A percentile compares a stretch with the other conserved stretches of the same genome.
Evolutionary conservation across 2,113 vertebrate genomes (phyloP).

Genomic region (Paratilapia polleni): DNA sequence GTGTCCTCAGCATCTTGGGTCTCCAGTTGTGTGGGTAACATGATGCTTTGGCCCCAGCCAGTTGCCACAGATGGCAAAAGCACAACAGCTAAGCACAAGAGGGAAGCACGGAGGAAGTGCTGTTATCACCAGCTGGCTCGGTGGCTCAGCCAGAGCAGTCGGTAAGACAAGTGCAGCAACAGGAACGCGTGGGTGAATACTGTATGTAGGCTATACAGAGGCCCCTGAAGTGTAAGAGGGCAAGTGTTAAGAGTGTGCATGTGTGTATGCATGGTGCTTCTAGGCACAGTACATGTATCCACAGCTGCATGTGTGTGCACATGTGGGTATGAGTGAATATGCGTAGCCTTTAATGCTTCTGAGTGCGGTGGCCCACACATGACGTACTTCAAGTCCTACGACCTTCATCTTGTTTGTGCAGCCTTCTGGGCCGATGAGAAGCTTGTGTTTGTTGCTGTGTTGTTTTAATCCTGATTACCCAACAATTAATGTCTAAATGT

Average conservation of each 20-base stretch:
- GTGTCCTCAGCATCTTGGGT: conserved; percentile 45
- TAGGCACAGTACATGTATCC: conserved; percentile 19
- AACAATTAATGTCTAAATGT: conserved; percentile 32
- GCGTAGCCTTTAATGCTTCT: conserved; percentile 41
- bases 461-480: conserved; percentile 50
- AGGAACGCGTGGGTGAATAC: conserved; percentile 71
- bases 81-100: conserved; percentile 57
- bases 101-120: conserved; percentile 73
- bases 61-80: conserved; percentile 72
- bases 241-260: conserved; percentile 25
- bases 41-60: conserved; percentile 52
- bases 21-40: conserved; percentile 70
- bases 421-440: conserved; percentile 51
- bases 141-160: conserved; percentile 54
- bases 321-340: not conserved
- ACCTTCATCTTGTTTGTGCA: conserved; percentile 60
- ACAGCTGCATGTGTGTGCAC: conserved; percentile 35
- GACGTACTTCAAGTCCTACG: conserved; percentile 40
- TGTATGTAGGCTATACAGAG: conserved; percentile 45
- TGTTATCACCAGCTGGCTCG: conserved; percentile 75
- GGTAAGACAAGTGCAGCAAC: conserved; percentile 57
- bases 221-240: conserved; percentile 52
- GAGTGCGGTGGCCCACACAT: conserved; percentile 41
- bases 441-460: conserved; percentile 39
- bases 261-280: conserved; percentile 3